Conservation (phyloP, 2,888 invertebrate genomes). For the Julus scanicus region DNA sequence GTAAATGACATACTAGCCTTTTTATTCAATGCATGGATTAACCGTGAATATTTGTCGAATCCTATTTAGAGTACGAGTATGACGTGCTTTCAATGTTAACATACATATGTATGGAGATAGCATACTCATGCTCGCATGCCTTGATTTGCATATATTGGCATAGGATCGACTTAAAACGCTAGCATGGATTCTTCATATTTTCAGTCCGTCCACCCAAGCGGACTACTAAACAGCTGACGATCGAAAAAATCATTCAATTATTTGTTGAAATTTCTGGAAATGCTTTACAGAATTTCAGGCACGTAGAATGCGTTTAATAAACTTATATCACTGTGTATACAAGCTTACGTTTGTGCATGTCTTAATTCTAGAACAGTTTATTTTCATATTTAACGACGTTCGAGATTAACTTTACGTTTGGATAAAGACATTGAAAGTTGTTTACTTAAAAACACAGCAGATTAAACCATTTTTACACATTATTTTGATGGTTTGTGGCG, state of each 20-base stretch:
- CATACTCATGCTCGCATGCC: background rate
- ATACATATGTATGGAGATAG: background rate
- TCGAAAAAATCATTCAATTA: background rate
- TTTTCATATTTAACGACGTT: too few relatives aligned
- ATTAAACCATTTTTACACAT: too few relatives aligned
- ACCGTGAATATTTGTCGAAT: background rate
- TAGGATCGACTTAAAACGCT: background rate
- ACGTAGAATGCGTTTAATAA: background rate
- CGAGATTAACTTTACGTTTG: too few relatives aligned
- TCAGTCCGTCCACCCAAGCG: background rate
- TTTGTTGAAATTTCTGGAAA: background rate
- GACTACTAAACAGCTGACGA: background rate
- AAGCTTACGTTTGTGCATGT: background rate
- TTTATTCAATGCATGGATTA: background rate
- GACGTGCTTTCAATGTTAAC: constrained; percentile 13
- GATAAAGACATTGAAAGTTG: too few relatives aligned
- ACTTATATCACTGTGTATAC: background rate
- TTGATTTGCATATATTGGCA: background rate
- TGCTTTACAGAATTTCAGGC: background rate
- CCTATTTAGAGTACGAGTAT: background rate
- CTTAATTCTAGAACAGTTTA: too few relatives aligned
- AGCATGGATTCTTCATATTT: background rate
- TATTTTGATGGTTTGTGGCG: too few relatives aligned
- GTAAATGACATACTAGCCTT: background rate
- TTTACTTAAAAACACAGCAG: too few relatives aligned